Conservation (phyloP, 2,888 invertebrate species). For the Macrostomum cliftonense region DNA sequence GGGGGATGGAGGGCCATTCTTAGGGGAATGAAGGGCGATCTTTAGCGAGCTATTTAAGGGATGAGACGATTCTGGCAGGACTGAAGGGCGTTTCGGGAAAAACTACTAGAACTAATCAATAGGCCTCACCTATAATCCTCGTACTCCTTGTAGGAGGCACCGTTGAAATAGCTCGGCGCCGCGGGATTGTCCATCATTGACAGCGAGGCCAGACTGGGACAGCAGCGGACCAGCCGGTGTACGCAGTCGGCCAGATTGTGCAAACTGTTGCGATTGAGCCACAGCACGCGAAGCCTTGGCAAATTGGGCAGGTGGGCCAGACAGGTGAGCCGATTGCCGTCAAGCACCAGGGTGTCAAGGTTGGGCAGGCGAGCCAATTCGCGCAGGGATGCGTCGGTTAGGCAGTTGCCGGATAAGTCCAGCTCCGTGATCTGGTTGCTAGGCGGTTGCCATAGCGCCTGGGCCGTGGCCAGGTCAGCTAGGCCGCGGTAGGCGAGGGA, state of each 20-base stretch:
- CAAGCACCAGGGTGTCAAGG: slow-evolving; percentile 57
- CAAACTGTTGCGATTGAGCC: slow-evolving; percentile 48
- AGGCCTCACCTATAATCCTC: slow-evolving; percentile 52
- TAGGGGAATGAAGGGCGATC: too few species aligned
- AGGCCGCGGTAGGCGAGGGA: slow-evolving; percentile 19
- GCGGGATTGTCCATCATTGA: slow-evolving; percentile 69
- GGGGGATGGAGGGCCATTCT: too few species aligned
- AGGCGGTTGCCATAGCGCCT: slow-evolving; percentile 11
- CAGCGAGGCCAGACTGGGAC: slow-evolving; percentile 50
- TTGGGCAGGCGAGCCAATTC: slow-evolving; percentile 50
- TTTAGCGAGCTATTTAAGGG: too few species aligned
- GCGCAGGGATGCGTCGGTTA: slow-evolving; percentile 21
- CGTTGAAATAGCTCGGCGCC: slow-evolving; percentile 55
- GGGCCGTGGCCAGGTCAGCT: slow-evolving; percentile 13
- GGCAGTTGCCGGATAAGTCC: slow-evolving; percentile 23
- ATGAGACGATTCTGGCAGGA: too few species aligned
- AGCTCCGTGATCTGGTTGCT: slow-evolving; percentile 19
- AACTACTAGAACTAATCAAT: too few species aligned
- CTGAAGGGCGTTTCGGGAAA: too few species aligned
- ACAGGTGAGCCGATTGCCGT: slow-evolving; percentile 56
- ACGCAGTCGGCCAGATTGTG: slow-evolving; percentile 52
- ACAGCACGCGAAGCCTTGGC: slow-evolving; percentile 54
- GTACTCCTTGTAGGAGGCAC: slow-evolving; percentile 56
- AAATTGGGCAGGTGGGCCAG: slow-evolving; percentile 52
- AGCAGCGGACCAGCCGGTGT: slow-evolving; percentile 25